Percentiles rank a stretch among this genome's conserved stretches.
Conservation (phyloP, 2,888 invertebrate species). For the Automeris io region DNA sequence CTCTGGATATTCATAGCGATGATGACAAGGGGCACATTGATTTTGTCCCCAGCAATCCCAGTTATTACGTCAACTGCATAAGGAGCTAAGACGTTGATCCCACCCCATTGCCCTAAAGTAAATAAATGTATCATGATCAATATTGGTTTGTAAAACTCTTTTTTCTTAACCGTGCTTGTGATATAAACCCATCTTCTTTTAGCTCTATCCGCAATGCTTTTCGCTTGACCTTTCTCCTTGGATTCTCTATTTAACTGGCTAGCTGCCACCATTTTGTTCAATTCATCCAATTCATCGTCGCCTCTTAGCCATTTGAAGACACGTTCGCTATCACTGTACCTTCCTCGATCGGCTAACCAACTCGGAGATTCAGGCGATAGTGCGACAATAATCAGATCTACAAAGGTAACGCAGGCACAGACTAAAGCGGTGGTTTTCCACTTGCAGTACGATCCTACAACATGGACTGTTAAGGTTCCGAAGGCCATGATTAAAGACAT, state of each 20-base stretch:
- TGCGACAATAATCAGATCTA: slow-evolving; percentile 43
- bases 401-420: slow-evolving; percentile 47
- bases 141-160: slow-evolving; percentile 62
- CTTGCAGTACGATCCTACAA: slow-evolving; percentile 70
- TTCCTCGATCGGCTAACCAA: slow-evolving; percentile 75
- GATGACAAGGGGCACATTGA: background rate
- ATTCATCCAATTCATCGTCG: slow-evolving; percentile 41
- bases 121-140: slow-evolving; percentile 18
- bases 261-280: slow-evolving; percentile 22
- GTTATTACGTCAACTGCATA: slow-evolving; percentile 12
- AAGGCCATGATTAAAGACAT: slow-evolving; percentile 70
- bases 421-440: slow-evolving; percentile 71
- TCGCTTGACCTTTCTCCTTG: background rate
- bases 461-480: slow-evolving; percentile 75
- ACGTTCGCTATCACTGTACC: slow-evolving; percentile 62
- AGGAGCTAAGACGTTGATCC: slow-evolving; percentile 12
- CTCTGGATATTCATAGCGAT: slow-evolving; percentile 7
- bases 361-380: slow-evolving; percentile 76
- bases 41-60: background rate
- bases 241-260: slow-evolving; percentile 9
- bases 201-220: background rate
- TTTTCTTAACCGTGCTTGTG: slow-evolving; percentile 19
- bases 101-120: slow-evolving; percentile 15
- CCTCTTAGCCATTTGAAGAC: slow-evolving; percentile 75
- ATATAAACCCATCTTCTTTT: slow-evolving; percentile 1